A percentile compares a stretch with the other conserved stretches of the same genome.
Conservation (phyloP, 1,140 invertebrate species). For the Drosophila pectinifera region DNA sequence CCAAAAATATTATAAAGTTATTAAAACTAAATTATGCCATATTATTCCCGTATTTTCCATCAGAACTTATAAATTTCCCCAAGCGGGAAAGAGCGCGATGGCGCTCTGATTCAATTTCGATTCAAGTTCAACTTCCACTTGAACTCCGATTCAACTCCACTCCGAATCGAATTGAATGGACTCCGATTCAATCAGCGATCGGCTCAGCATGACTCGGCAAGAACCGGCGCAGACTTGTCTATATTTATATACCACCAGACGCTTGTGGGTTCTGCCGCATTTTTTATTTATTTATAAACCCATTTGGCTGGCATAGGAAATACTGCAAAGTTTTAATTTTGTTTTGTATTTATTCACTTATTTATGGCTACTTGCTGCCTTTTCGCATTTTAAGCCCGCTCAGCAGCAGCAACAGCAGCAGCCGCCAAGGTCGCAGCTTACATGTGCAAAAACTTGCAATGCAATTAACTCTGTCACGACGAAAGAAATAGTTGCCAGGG, state of each 20-base stretch:
- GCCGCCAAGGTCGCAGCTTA: slow-evolving; percentile 63
- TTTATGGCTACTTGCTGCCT: slow-evolving; percentile 11
- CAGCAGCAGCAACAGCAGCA: slow-evolving; percentile 42
- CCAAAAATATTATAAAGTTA: not conserved
- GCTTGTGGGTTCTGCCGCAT: slow-evolving; percentile 37
- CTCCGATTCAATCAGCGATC: slow-evolving; percentile 1
- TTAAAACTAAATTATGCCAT: too few relatives aligned
- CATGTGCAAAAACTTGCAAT: slow-evolving; percentile 59
- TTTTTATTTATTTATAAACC: slow-evolving; percentile 60
- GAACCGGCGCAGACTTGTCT: slow-evolving; percentile 41
- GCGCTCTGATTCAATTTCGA: not conserved
- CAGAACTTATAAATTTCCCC: not conserved
- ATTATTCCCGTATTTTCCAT: not conserved
- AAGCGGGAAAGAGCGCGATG: not conserved
- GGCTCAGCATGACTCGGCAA: slow-evolving; percentile 62
- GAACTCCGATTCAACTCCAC: not conserved
- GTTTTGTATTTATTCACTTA: slow-evolving; percentile 23
- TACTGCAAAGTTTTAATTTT: slow-evolving; percentile 12
- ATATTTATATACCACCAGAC: slow-evolving; percentile 27
- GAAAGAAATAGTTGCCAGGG: slow-evolving; percentile 5
- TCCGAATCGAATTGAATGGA: not conserved
- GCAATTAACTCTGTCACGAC: slow-evolving; percentile 54
- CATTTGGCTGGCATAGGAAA: slow-evolving; percentile 48
- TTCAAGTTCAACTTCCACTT: slow-evolving; percentile 5
- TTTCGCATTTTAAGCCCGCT: slow-evolving; percentile 50